These are phyloP conservation scores for Cactoblastis cactorum DNA, from an alignment of 2,888 invertebrate species.

Conservation along the genomic window DNA sequence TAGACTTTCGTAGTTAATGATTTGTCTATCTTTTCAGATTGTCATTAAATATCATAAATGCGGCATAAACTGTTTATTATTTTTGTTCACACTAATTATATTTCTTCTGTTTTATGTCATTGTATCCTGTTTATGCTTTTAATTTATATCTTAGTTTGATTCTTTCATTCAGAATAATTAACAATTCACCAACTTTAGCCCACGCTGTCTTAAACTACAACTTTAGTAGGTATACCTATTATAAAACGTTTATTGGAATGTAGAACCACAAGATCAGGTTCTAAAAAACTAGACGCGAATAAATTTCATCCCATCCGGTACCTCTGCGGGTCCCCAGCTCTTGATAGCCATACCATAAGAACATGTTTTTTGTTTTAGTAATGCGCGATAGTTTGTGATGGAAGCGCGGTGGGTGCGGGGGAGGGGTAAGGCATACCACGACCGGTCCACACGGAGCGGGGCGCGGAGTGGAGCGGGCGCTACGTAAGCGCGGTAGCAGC, in stretches of 20 bases:
- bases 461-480: conserved; percentile 53
- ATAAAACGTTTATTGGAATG: conserved; percentile 62
- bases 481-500: conserved; percentile 80
- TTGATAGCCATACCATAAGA: conserved; percentile 72
- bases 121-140: too few relatives aligned
- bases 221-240: conserved; percentile 31
- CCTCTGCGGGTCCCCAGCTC: conserved; percentile 68
- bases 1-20: too few relatives aligned
- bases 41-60: too few relatives aligned
- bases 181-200: conserved; percentile 17
- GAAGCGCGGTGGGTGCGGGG: conserved; percentile 53
- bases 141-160: neutral
- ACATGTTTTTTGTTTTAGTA: conserved; percentile 76
- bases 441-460: conserved; percentile 53
- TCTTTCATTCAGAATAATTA: conserved; percentile 13
- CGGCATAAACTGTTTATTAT: too few relatives aligned
- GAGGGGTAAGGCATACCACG: conserved; percentile 43
- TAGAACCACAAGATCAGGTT: conserved; percentile 57
- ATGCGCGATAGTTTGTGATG: conserved; percentile 75
- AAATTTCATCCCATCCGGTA: conserved; percentile 77
- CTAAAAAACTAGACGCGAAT: conserved; percentile 72
- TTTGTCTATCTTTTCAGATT: too few relatives aligned
- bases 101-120: too few relatives aligned
- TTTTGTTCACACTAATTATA: too few relatives aligned
- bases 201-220: conserved; percentile 18